Base-by-base conservation (phyloP, 2,888 invertebrate species). In the Malachius bipustulatus region DNA sequence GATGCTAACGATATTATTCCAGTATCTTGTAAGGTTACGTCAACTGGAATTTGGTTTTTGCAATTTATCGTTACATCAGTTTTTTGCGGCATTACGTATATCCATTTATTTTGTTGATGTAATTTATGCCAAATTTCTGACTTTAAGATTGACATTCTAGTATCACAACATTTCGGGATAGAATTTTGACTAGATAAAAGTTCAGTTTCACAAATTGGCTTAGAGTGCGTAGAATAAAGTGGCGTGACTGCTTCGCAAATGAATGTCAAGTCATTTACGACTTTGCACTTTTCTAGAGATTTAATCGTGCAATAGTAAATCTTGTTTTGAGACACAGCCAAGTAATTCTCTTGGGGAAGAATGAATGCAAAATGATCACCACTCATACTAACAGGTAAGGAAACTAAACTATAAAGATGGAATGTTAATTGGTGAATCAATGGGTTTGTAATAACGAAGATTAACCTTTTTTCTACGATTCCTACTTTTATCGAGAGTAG, bases 61-160 rank as follows among this genome's bases (percentile, higher is more conserved):
- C 31, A 31, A 16, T 14, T 31, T 15, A 31, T 11, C 11, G 15
- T 31, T 11, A 31, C 16, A 16, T 12, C 12, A 15, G 16, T 15
- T 15, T 31, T 13, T 14, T 14, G 8, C 9, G 31, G 15, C 11
- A 11, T 11, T 11, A 31, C n/a, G n/a, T n/a, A 31, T 15, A 31
- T 11, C 14, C 31, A 31, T 13, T 6, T 15, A 14, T 31, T 31
- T 15, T 14, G 12, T 13, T 12, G 11, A 31, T 13, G 14, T 11
- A 31, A 16, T 31, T 31, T 31, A 31, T 31, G 31, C 31, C 31
- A 31, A 13, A 31, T 14, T 31, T 31, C 31, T 13, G 14, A 15
- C 11, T 12, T 16, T 15, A 14, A 12, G 14, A 14, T 15, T 10
- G 19, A 10, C 10, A 33, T 24, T 33, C 33, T 33, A 10, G 24